These are phyloP conservation scores for Zaprionus inermis DNA, from an alignment of 1,140 invertebrate genomes.

Conservation along the genomic window DNA sequence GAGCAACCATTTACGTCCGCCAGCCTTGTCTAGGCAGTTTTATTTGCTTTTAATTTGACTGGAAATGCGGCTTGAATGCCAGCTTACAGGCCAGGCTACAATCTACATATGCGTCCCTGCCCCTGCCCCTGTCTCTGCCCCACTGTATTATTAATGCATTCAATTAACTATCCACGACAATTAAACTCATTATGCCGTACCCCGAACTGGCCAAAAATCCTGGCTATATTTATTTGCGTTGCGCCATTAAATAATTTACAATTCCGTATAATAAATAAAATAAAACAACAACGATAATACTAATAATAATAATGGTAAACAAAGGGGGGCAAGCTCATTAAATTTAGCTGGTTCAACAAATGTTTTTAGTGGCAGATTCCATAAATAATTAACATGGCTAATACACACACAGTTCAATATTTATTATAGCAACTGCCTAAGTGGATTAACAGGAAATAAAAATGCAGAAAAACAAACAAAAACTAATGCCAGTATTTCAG, in stretches of 20 bases:
- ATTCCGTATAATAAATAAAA: slow-evolving; percentile 28
- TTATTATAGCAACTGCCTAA: not conserved
- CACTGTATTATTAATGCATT: slow-evolving; percentile 67
- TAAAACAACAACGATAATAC: slow-evolving; percentile 20
- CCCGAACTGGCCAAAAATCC: slow-evolving; percentile 44
- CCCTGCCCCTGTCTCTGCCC: no score
- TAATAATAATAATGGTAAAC: slow-evolving; percentile 50
- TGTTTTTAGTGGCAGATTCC: slow-evolving; percentile 1
- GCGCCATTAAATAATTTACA: slow-evolving; percentile 75
- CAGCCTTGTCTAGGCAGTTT: slow-evolving; percentile 57
- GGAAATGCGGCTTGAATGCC: slow-evolving; percentile 65
- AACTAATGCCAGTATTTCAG: not conserved
- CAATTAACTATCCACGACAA: slow-evolving; percentile 70
- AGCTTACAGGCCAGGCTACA: slow-evolving; percentile 29
- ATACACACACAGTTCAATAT: slow-evolving; percentile 3
- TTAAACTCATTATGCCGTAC: slow-evolving; percentile 70
- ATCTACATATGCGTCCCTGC: slow-evolving; percentile 54
- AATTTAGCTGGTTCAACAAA: slow-evolving; percentile 24
- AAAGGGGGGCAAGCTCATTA: slow-evolving; percentile 48
- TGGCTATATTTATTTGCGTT: slow-evolving; percentile 32
- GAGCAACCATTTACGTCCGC: slow-evolving; percentile 66
- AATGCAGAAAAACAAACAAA: not conserved
- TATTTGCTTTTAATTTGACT: slow-evolving; percentile 82
- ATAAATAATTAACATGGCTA: slow-evolving; percentile 23
- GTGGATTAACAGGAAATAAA: not conserved